Base-by-base conservation (phyloP, 2,888 invertebrate genomes). In the Andrena chrysosceles region DNA sequence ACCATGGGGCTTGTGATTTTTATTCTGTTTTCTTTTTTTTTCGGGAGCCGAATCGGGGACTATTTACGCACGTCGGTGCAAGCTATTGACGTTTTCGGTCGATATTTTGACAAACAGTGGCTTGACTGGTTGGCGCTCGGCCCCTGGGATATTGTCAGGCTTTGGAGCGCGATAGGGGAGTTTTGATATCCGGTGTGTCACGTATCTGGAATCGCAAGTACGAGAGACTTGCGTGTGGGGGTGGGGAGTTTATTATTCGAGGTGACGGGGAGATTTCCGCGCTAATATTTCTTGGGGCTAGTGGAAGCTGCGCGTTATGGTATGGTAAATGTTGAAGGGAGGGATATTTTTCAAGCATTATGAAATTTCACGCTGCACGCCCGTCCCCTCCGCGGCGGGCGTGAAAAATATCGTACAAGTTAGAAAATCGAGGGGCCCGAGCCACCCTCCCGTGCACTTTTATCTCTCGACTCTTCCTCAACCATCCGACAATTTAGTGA, bases 401-500 rank as follows among this genome's bases (percentile, higher is more conserved):
- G 23, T 16, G 7, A 31, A 10, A n/a, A 66, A 20, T 20, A 29
- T n/a, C 23, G 67, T 31, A 59, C 10, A 64, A 26, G 69, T n/a
- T 56, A 3, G 23, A 54, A 64, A 66, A 48, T 70, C 76, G 66
- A 60, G 59, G 72, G 73, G 52, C 16, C 33, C 23, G 29, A 63
- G 70, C 16, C 59, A 49, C 68, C 29, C 71, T 20, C 77, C 59
- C 56, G 48, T 59, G 74, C 62, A 73, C 70, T 83, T 82, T 73
- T 72, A 79, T 77, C 71, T 66, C 62, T 42, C 63, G 75, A 69
- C 79, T 74, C 78, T 81, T 60, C 77, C 63, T 81, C 75, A 66
- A 75, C 62, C 81, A 81, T 60, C 68, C 63, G 77, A 77, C 77
- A 87, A 87, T 84, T 87, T 86, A 83, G 80, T 67, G 85, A 64